Evolutionary conservation across 2,113 vertebrate genomes (phyloP), one percentile per base, ranked within the genome.

Genomic region (Colinus virginianus): DNA sequence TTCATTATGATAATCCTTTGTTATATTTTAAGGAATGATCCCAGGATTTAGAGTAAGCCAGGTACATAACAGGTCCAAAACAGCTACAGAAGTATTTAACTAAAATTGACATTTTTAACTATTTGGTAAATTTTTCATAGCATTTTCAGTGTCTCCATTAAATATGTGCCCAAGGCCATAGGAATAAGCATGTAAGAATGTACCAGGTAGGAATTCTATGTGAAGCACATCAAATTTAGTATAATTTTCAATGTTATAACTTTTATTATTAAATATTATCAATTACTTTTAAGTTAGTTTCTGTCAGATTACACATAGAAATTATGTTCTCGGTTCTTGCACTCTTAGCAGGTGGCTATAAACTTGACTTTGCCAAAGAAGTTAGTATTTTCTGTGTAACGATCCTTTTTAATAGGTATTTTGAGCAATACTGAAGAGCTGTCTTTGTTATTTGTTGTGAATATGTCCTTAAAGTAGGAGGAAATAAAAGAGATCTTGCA

Each of bases 121-220:
- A 64, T 70, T 77, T 67, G 22, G 38, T 68, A 83, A 78, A 40
- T 68, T 85, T 90, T 89, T 81, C 43, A 34, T 76, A 45, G 26
- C 49, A 38, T 72, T 94, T 94, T 81, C 75, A 30, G 69, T 68
- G 43, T 58, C 84, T 95, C 66, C 38, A 81, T 79, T 84, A 94
- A 84, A 88, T 78, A 49, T 68, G 62, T 84, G 55, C 72, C 75
- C 64, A 75, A 77, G 70, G 78, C 89, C 25, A 2, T 68, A 86
- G 53, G 43, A 91, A 4, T 30, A 38, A 79, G n/a, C 21, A 63
- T 16, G 28, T 90, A 91, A 94, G 77, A 92, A 84, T 78, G 34
- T 6, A 71, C 16, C 6, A 72, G 72, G 25, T 84, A 93, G 91
- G 21, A 87, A 63, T 74, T 53, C 58, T 10, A 66, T 53, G 28